These are phyloP conservation scores for Keiferia lycopersicella DNA, from an alignment of 2,888 invertebrate genomes.

Conservation along the genomic window DNA sequence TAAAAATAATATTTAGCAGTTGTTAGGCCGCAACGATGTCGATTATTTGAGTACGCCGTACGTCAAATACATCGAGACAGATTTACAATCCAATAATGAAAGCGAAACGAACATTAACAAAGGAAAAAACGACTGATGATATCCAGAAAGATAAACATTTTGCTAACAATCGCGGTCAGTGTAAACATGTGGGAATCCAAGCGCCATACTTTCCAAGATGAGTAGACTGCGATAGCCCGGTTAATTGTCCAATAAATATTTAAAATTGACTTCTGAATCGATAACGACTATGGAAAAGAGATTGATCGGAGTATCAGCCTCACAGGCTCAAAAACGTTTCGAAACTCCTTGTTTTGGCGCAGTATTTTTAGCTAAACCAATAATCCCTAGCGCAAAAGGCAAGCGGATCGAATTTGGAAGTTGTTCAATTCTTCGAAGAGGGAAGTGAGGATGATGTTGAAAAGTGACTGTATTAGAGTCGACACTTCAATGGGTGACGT, in stretches of 20 bases:
- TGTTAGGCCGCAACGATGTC: constrained; percentile 23
- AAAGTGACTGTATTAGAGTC: constrained; percentile 31
- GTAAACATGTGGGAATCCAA: constrained; percentile 54
- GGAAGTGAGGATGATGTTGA: constrained; percentile 24
- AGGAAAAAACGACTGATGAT: constrained; percentile 59
- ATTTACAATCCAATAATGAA: constrained; percentile 60
- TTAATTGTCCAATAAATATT: constrained; percentile 38
- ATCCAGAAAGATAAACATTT: constrained; percentile 67
- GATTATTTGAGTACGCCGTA: constrained; percentile 28
- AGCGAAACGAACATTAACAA: constrained; percentile 56
- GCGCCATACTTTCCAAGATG: constrained; percentile 47
- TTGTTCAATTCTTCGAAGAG: constrained; percentile 16
- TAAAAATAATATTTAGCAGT: constrained; percentile 12
- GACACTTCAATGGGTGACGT: constrained; percentile 61
- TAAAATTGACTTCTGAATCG: constrained; percentile 28
- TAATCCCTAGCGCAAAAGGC: constrained; percentile 19
- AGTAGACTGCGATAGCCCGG: constrained; percentile 32
- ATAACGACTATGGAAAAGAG: constrained; percentile 21
- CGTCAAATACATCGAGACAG: constrained; percentile 48
- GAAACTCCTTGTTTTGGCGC: constrained; percentile 8
- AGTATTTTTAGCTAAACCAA: constrained; percentile 15
- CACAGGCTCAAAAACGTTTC: background rate
- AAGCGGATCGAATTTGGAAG: constrained; percentile 22
- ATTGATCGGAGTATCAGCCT: constrained; percentile 7
- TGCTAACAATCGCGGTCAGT: constrained; percentile 48